Evolutionary conservation across 1,140 invertebrate genomes (phyloP).

Genomic region (Drosophila varians): DNA sequence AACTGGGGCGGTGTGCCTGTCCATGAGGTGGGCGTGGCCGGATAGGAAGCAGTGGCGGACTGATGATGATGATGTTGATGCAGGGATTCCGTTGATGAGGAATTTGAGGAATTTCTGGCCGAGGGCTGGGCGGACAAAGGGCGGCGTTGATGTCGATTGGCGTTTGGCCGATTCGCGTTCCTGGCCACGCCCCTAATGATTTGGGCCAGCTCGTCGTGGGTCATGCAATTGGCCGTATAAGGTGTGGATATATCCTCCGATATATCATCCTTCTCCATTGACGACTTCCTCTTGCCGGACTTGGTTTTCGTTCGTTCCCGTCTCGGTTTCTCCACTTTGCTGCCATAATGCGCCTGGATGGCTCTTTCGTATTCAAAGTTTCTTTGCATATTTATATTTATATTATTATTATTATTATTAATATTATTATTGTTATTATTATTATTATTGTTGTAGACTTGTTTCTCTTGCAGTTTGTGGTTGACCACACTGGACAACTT

Average conservation of each 20-base stretch:
- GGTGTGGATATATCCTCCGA: conserved; percentile 4
- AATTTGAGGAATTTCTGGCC: conserved; percentile 16
- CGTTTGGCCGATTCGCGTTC: neutral
- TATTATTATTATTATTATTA: conserved; percentile 57
- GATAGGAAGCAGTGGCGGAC: conserved; percentile 40
- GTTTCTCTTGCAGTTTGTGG: conserved; percentile 66
- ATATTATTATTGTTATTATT: conserved; percentile 31
- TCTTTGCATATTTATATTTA: conserved; percentile 57
- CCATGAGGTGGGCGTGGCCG: conserved; percentile 71
- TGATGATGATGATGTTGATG: conserved; percentile 39
- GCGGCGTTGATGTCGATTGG: conserved; percentile 15
- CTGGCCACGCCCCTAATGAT: conserved; percentile 60
- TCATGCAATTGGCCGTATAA: conserved; percentile 58
- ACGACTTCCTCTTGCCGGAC: neutral
- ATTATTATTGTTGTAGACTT: conserved; percentile 60
- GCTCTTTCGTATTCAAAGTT: conserved; percentile 67
- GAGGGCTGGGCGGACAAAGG: conserved; percentile 34
- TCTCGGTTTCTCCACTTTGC: neutral
- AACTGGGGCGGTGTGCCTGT: conserved; percentile 61
- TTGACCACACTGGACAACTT: conserved; percentile 79
- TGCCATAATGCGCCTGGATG: conserved; percentile 65
- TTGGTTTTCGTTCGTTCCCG: neutral
- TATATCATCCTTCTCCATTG: neutral
- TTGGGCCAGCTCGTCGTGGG: conserved; percentile 70
- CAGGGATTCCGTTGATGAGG: conserved; percentile 59